Conservation (phyloP, 2,113 vertebrate species). For the Macaca nemestrina region DNA sequence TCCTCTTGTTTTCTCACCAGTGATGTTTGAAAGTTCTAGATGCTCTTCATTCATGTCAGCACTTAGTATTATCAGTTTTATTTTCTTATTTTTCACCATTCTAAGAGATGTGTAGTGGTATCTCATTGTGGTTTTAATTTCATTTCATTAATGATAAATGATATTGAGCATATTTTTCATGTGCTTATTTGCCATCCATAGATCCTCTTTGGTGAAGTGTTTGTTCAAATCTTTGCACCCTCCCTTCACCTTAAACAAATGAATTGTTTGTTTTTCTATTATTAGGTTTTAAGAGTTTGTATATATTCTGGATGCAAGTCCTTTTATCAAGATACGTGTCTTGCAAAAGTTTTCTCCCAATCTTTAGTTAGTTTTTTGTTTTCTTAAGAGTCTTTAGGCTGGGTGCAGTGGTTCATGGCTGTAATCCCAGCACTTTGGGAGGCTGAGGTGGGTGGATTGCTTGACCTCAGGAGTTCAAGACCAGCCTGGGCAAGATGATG, state of each 20-base stretch:
- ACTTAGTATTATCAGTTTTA: not conserved
- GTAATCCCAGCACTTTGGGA: too few relatives aligned
- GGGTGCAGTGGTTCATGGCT: too few relatives aligned
- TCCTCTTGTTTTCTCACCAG: not conserved
- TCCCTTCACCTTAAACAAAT: too few relatives aligned
- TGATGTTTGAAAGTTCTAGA: not conserved
- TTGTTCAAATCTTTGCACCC: not conserved
- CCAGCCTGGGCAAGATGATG: too few relatives aligned
- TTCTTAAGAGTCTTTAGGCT: not conserved
- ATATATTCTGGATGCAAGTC: not conserved
- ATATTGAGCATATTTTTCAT: not conserved
- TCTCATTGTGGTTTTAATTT: conserved; percentile 1
- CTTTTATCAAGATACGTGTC: conserved; percentile 5
- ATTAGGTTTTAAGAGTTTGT: conserved; percentile 14
- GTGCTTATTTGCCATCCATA: not conserved
- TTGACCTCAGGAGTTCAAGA: too few relatives aligned
- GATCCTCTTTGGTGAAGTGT: not conserved
- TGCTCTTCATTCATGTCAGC: not conserved
- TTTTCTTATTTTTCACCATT: conserved; percentile 31
- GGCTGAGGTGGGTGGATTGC: too few relatives aligned
- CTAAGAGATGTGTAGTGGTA: not conserved
- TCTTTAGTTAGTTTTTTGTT: conserved; percentile 3
- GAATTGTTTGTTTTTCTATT: conserved; percentile 9
- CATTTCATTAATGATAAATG: not conserved
- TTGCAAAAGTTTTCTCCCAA: not conserved